These are phyloP conservation scores for Herpailurus yagouaroundi DNA, from an alignment of 2,113 vertebrate species.

Conservation along the genomic window DNA sequence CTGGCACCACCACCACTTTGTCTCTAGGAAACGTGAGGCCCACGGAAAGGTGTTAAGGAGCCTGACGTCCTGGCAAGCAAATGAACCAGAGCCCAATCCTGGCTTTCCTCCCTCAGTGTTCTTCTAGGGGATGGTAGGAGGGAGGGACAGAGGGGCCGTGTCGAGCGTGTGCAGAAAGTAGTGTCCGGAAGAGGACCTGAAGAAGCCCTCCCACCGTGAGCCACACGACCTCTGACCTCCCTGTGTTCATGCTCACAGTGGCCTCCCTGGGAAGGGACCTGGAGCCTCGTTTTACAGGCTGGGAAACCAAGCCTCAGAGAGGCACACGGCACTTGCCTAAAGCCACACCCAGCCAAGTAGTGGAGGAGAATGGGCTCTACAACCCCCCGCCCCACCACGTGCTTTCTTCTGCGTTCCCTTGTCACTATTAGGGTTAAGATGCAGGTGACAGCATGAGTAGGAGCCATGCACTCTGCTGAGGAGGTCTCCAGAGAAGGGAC, in stretches of 20 bases:
- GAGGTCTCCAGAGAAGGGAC: background rate
- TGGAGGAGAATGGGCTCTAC: background rate
- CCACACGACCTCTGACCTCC: no score
- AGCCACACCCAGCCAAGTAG: background rate
- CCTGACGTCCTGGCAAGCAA: background rate
- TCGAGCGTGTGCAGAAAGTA: background rate
- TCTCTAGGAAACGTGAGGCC: background rate
- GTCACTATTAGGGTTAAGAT: background rate
- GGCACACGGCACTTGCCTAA: background rate
- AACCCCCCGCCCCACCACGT: fast-evolving
- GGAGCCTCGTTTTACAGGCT: background rate
- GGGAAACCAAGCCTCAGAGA: background rate
- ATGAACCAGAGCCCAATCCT: background rate
- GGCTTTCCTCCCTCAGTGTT: background rate
- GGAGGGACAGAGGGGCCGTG: background rate
- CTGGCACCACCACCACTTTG: fast-evolving
- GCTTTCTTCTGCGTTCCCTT: background rate
- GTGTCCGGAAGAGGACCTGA: background rate
- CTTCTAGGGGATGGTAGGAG: background rate
- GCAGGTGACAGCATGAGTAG: fast-evolving
- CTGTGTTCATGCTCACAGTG: background rate
- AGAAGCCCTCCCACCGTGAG: background rate
- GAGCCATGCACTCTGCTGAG: background rate
- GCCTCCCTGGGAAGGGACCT: background rate
- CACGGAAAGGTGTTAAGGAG: background rate